These are phyloP conservation scores for Chionodraco myersi DNA, from an alignment of 2,113 vertebrate genomes.

Conservation along the genomic window DNA sequence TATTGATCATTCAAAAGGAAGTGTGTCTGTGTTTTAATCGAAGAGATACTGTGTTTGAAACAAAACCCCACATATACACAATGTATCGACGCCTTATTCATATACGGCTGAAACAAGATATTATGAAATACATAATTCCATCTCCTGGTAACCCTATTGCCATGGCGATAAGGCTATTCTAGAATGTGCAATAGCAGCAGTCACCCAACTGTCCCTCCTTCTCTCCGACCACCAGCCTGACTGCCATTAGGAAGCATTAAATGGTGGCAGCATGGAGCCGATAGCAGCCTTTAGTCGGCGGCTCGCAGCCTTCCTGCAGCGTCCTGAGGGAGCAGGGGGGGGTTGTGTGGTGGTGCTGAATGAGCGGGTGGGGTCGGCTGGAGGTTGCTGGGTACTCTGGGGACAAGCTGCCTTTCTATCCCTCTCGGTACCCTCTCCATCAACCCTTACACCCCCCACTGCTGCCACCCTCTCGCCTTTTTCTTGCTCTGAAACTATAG, in stretches of 20 bases:
- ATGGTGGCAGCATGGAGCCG: slow-evolving; percentile 25
- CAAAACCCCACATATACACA: neutral
- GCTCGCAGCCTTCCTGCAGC: slow-evolving; percentile 40
- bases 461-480: neutral
- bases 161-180: slow-evolving; percentile 13
- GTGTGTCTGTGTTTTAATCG: too few relatives aligned
- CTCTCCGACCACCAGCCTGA: neutral
- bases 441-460: slow-evolving; percentile 15
- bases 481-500: neutral
- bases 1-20: too few relatives aligned
- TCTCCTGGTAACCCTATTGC: neutral
- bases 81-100: neutral
- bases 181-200: slow-evolving; percentile 4
- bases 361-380: slow-evolving; percentile 30
- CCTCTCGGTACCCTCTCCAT: slow-evolving; percentile 28
- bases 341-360: neutral
- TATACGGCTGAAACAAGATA: neutral
- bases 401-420: slow-evolving; percentile 45
- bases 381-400: slow-evolving; percentile 35
- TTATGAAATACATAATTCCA: neutral
- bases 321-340: slow-evolving; percentile 36
- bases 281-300: slow-evolving; percentile 46
- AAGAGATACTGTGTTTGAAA: neutral
- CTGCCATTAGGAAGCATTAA: slow-evolving; percentile 44
- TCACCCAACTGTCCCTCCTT: neutral